Evolutionary conservation across 2,797 vertebrate genomes (phyloP).

Genomic region (Xyrichtys novacula): DNA sequence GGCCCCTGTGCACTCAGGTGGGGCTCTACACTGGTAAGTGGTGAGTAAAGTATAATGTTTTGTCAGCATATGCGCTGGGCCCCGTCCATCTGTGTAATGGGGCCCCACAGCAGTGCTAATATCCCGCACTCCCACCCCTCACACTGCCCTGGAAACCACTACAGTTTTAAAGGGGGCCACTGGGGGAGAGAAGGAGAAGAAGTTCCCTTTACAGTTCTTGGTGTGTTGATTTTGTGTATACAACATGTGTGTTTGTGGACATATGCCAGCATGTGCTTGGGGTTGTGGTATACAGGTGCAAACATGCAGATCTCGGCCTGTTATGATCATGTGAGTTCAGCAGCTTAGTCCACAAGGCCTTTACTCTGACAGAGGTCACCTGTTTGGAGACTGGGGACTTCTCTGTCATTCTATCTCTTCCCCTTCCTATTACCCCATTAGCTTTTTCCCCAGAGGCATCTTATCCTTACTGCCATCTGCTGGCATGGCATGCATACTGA

Average conservation of each 20-base stretch:
- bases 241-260: slow-evolving; percentile 28
- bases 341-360: slow-evolving; percentile 43
- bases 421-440: slow-evolving; percentile 65
- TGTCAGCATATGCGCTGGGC: slow-evolving; percentile 78
- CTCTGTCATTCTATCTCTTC: slow-evolving; percentile 55
- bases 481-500: slow-evolving; percentile 70
- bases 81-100: slow-evolving; percentile 76
- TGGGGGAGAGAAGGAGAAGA: slow-evolving; percentile 1
- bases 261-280: slow-evolving; percentile 16
- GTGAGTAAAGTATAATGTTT: slow-evolving; percentile 73
- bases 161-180: slow-evolving; percentile 42
- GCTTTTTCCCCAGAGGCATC: slow-evolving; percentile 66
- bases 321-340: slow-evolving; percentile 40
- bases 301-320: slow-evolving; percentile 64
- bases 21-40: slow-evolving; percentile 54
- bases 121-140: slow-evolving; percentile 19
- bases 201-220: slow-evolving; percentile 18
- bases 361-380: slow-evolving; percentile 69
- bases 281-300: slow-evolving; percentile 34
- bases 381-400: slow-evolving; percentile 59
- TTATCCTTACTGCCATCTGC: slow-evolving; percentile 80
- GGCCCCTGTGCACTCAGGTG: slow-evolving; percentile 60
- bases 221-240: background rate
- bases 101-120: slow-evolving; percentile 67
- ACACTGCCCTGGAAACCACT: slow-evolving; percentile 55